Evolutionary conservation across 2,113 vertebrate genomes (phyloP), one percentile per base, ranked within the genome.

Genomic region (Hemiscyllium ocellatum): DNA sequence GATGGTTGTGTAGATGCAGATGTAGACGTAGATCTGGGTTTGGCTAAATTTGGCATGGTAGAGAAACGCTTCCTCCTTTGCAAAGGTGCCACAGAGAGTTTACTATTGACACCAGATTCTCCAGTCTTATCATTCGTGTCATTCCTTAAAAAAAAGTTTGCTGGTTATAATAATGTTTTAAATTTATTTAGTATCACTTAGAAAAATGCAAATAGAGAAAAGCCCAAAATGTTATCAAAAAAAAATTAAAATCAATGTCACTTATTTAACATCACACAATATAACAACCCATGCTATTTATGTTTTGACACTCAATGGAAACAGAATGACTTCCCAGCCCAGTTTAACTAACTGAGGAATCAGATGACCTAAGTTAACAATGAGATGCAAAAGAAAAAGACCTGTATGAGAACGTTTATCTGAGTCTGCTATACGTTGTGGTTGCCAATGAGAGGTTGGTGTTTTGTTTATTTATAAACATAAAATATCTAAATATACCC

Each of bases 21-120:
- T 47, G 96, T 97, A 86, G 97, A 97, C 47, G 96, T 97, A 76
- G 98, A 97, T 97, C 97, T 97, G 94, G 98, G 97, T 96, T 97
- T 98, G 95, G 96, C 97, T 86, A 97, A 95, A 96, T 98, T 98
- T 56, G 98, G 98, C 96, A 98, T 97, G 95, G 98, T 97, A 89
- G 98, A 98, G 96, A 99, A 97, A 13, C 98, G 97, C 96, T 99
- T 99, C 97, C 98, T 98, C 96, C 98, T 98, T 96, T 98, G 98
- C 0, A 97, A 94, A 69, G 97, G 97, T 95, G 97, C 96, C 56
- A 97, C 96, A n/a, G 97, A 91, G 96, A 96, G 95, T 94, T 97
- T 96, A 95, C 95, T 96, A 95, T 96, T 95, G 96, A 97, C 96
- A 96, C 96, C 96, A 80, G 96, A 89, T 83, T 96, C 96, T 91